phyloP scores from a whole-genome alignment of 2,797 vertebrate species.

The Heliangelus exortis region DNA sequence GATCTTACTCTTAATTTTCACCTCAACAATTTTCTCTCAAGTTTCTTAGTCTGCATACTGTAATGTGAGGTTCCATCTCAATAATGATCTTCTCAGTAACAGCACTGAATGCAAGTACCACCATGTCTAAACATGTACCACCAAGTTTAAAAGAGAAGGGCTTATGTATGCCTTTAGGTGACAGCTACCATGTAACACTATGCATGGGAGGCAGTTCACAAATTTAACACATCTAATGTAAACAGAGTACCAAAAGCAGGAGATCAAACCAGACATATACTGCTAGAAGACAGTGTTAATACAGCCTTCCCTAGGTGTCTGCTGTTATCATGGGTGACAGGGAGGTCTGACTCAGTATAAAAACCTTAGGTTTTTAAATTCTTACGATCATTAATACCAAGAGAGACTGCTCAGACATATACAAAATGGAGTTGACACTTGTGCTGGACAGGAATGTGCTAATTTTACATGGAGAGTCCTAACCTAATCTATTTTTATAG shows the following conservation, averaged over 20 bases:
- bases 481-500: neutral
- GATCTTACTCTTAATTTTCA: neutral
- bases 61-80: neutral
- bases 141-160: neutral
- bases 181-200: neutral
- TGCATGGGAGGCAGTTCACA: neutral
- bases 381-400: neutral
- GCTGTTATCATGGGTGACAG: too few species aligned
- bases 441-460: neutral
- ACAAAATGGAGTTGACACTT: neutral
- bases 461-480: neutral
- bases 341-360: too few species aligned
- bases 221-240: neutral
- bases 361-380: neutral
- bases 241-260: neutral
- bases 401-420: neutral
- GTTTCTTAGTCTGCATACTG: neutral
- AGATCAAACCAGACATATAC: neutral
- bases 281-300: neutral
- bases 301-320: too few species aligned
- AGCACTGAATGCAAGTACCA: neutral
- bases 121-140: neutral
- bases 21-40: neutral
- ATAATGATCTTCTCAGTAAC: neutral
- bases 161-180: neutral